Conservation (phyloP, 2,888 invertebrate species). For the Nomada hirtipes region DNA sequence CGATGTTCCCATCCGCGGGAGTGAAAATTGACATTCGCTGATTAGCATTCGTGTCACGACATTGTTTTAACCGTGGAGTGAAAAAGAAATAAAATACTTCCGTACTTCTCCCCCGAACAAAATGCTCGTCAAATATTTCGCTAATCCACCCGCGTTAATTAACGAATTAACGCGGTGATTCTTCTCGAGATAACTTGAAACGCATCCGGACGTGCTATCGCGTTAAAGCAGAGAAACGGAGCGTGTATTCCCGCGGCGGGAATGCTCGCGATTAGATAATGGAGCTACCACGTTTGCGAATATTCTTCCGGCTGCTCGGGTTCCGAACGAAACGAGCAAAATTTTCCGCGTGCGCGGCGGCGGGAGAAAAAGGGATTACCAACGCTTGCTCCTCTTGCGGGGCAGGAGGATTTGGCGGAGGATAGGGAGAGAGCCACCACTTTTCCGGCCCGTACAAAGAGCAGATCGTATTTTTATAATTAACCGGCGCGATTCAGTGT, state of each 20-base stretch:
- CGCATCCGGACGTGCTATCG: not conserved
- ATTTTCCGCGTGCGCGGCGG: not conserved
- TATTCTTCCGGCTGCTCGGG: not conserved
- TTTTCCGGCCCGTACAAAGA: conserved; percentile 4
- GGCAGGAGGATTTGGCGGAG: not conserved
- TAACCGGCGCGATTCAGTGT: conserved; percentile 24
- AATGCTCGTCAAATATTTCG: not conserved
- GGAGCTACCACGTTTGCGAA: conserved; percentile 19
- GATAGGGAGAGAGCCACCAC: not conserved
- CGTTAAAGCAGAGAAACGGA: conserved; percentile 1
- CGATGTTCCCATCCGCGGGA: conserved; percentile 33
- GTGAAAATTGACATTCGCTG: not conserved
- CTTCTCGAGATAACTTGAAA: not conserved
- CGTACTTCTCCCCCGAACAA: too few relatives aligned
- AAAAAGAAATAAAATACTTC: too few relatives aligned
- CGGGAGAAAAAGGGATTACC: conserved; percentile 16
- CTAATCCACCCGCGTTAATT: not conserved
- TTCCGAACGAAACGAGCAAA: not conserved
- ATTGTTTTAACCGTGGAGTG: too few relatives aligned
- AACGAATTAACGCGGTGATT: not conserved
- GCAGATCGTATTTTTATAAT: conserved; percentile 33
- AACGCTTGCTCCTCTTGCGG: conserved; percentile 7
- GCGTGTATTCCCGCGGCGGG: not conserved
- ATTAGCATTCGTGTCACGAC: not conserved
- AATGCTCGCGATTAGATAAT: conserved; percentile 22